Base-by-base conservation (phyloP, 2,113 vertebrate genomes). In the Deroptyus accipitrinus region DNA sequence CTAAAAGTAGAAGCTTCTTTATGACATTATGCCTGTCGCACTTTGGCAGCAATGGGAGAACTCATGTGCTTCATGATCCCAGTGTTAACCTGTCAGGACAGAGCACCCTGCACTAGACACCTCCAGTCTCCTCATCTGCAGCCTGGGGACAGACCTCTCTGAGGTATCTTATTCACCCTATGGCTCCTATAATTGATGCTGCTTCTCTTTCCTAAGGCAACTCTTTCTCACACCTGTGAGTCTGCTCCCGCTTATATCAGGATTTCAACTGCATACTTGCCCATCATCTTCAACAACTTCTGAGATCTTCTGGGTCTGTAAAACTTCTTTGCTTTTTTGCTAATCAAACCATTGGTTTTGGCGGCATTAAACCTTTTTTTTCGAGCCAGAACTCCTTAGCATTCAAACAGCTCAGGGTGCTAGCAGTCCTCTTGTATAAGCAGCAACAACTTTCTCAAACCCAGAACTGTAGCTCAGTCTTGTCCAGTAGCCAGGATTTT, bases 111-210 rank as follows among this genome's bases (percentile, higher is more conserved):
- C 1, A 5, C 78, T 30, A 70, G 24, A 63, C 24, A 59, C 11
- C 9, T 51, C 37, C 27, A 37, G 19, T 10, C 7, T 46, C 75
- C 77, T 66, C 49, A 44, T 3, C 48, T 37, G 54, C 19, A 81
- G 39, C 19, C 13, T 19, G 10, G 5, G 16, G 52, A 17, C 41
- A 77, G 31, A 79, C 27, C 4, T 30, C n/a, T 41, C 57, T 15
- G 48, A 59, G 16, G 1, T 17, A 20, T 3, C 7, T 33, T 24
- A 51, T 48, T 67, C 1, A 2, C 16, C 33, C 20, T 4, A 12
- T 12, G 37, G 30, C 33, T 59, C 82, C 20, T 27, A 17, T 28
- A 67, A 55, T 16, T 4, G 3, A 52, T 28, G 22, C 3, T n/a
- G 6, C 10, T 54, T 35, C 25, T 54, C 33, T 37, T 64, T 7